Evolutionary conservation across 1,140 invertebrate species (phyloP), one percentile per base, ranked within the genome.

Genomic region (Temnothorax longispinosus): DNA sequence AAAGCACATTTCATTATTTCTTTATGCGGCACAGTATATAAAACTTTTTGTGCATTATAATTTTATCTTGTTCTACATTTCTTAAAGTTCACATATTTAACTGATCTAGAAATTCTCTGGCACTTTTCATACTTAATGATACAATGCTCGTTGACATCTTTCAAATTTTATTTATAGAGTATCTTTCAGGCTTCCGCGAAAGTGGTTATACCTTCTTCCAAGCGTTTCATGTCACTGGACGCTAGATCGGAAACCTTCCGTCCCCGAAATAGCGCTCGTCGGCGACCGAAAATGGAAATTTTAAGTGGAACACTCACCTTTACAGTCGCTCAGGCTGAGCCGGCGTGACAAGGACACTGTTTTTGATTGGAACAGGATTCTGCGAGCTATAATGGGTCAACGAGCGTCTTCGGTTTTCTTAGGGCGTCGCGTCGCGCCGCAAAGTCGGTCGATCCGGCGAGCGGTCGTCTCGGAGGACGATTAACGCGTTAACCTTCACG

Each of bases 351-450:
- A 84, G 80, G 80, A 84, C 69, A 18, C 32, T 84, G 69, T 84
- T 74, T 84, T 75, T n/a, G 80, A 84, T 84, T 84, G 75, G 80
- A 84, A 84, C 27, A 84, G 54, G 44, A 84, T 84, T 44, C 27
- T 27, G 69, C 41, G 38, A 72, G 38, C 41, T 50, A 35, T 75
- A 84, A 84, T 84, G 10, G 69, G 54, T 84, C 69, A 75, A 84
- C 4, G 54, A 75, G 80, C 27, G 41, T 84, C 80, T 82, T 82
- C 52, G 41, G 69, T 71, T 38, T 58, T 81, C 65, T 64, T 81
- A 27, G 77, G 77, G 62, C 77, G 62, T 69, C 75, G 41, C 75
- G 75, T 77, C 80, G 80, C 80, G 80, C 5, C 80, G 69, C 80
- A 27, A 74, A 84, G 80, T 84, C 80, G 67, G 18, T 72, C 65